These are phyloP conservation scores for Scartelaos histophorus DNA, from an alignment of 2,113 vertebrate genomes.

Conservation along the genomic window DNA sequence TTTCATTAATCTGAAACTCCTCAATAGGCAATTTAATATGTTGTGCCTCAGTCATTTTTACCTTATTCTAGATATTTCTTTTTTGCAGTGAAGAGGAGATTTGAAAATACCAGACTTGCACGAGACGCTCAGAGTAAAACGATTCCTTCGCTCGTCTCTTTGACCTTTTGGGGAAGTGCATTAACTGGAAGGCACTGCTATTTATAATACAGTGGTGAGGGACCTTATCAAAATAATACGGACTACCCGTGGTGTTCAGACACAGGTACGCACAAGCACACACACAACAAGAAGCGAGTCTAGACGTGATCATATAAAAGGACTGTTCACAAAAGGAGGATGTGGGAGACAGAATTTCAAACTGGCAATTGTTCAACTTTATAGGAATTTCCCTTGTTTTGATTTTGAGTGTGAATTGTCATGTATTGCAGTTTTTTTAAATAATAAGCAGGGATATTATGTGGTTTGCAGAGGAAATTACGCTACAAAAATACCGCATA, in stretches of 20 bases:
- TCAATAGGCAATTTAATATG: too few relatives aligned
- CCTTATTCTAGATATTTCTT: too few relatives aligned
- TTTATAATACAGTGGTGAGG: background rate
- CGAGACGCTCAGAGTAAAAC: background rate
- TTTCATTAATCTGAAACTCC: too few relatives aligned
- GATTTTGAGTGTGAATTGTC: background rate
- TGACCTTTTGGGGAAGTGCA: conserved; percentile 15
- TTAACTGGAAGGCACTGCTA: conserved; percentile 6
- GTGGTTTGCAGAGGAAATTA: too few relatives aligned
- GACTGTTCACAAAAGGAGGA: background rate
- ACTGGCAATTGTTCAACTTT: background rate
- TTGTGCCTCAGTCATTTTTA: too few relatives aligned
- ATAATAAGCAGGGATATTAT: too few relatives aligned
- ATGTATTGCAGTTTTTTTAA: too few relatives aligned
- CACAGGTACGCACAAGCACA: background rate
- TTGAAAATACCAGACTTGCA: too few relatives aligned
- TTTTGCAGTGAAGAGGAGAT: too few relatives aligned
- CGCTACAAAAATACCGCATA: too few relatives aligned
- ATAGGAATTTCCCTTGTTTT: background rate
- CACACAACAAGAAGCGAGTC: background rate
- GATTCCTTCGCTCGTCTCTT: conserved; percentile 11
- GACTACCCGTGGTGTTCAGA: background rate
- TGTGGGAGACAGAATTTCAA: background rate
- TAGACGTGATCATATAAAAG: background rate
- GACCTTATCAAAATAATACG: conserved; percentile 1